Base-by-base conservation (phyloP, 1,140 invertebrate species). In the Macrocentrus cingulum region DNA sequence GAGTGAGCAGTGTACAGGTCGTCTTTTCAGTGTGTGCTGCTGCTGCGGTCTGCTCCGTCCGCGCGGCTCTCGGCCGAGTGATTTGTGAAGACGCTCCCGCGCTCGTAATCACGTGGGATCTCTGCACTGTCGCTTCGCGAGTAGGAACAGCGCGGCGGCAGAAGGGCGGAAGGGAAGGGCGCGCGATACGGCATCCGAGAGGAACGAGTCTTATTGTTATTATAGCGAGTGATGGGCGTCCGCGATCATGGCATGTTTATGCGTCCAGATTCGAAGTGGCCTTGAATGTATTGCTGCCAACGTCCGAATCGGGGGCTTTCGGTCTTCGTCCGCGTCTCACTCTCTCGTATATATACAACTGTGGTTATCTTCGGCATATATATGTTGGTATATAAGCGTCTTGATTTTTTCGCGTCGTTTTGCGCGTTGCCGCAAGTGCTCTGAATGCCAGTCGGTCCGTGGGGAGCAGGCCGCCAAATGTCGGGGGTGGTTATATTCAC, bases 21-120 rank as follows among this genome's bases (percentile, higher is more conserved):
- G 19, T 16, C n/a, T 29, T n/a, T 51, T 18, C 23, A 5, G n/a
- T 51, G 6, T 37, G 13, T 51, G 29, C 16, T 32, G 46, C 16
- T 32, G 46, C 18, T 22, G 19, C 1, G 39, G 56, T 32, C 65
- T 32, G 46, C 20, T 34, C 32, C 1, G 41, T 37, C 65, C 57
- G 55, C 63, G 59, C 51, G 13, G 53, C 45, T 58, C 61, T 61
- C 61, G 51, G 48, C 50, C 66, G 74, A 77, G 75, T 76, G 75
- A 77, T 77, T 77, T 77, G 75, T 77, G 75, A 78, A 78, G 75
- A 78, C 74, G 71, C 75, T 78, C 71, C 69, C 67, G 74, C 67
- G 67, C 63, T 71, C 73, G 75, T 76, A 78, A 78, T 77, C 75
- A 77, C 74, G 73, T 76, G 74, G 69, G 72, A 77, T 77, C 75